Percentiles rank a stretch among this genome's conserved stretches.
phyloP scores from a whole-genome alignment of 2,113 vertebrate genomes.

The Platysteira castanea region DNA sequence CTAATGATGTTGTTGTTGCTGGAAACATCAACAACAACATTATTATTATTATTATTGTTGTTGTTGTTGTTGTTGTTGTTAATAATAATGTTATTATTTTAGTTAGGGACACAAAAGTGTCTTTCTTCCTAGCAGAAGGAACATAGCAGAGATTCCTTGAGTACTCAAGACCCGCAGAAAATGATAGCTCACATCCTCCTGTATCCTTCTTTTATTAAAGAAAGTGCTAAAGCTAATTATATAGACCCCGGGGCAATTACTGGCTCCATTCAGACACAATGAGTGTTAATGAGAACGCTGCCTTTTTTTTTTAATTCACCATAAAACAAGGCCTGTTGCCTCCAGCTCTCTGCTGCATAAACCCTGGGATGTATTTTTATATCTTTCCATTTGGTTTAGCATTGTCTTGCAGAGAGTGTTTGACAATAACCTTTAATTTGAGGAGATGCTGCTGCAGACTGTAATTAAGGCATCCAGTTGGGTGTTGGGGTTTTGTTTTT shows the following conservation, averaged over 20 bases:
- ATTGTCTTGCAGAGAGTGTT: background rate
- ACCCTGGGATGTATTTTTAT: background rate
- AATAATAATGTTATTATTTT: background rate
- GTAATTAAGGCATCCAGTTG: constrained; percentile 29
- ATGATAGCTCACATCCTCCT: background rate
- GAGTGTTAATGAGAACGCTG: background rate
- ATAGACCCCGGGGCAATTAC: background rate
- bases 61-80: no score
- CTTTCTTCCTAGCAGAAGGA: background rate
- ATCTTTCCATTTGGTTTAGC: background rate
- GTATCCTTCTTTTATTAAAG: background rate
- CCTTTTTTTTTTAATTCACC: background rate
- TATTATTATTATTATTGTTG: accelerated
- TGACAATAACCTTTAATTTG: constrained; percentile 33
- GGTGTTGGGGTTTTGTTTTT: background rate
- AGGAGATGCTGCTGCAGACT: background rate
- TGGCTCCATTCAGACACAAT: background rate
- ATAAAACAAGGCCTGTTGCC: background rate
- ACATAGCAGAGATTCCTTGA: background rate
- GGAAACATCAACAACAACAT: no score
- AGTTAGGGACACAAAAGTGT: background rate
- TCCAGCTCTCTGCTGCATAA: background rate
- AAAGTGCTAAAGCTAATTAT: background rate
- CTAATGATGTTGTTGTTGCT: accelerated
- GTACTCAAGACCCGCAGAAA: background rate